phyloP scores from a whole-genome alignment of 2,113 vertebrate genomes.

The Paramormyrops kingsleyae region DNA sequence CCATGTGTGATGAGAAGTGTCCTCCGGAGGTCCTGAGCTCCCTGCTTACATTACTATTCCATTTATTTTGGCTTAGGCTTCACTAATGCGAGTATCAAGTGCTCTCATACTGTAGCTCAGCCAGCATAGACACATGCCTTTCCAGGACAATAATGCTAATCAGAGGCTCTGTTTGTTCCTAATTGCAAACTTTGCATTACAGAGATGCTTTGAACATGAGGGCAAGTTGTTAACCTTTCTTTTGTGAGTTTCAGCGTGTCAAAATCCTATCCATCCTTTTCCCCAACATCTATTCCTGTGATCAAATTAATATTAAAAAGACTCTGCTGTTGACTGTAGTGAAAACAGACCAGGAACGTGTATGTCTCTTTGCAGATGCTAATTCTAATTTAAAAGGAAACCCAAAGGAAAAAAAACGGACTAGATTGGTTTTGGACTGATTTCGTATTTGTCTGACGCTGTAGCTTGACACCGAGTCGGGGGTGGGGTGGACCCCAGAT shows the following conservation, averaged over 20 bases:
- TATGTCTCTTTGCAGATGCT: background rate
- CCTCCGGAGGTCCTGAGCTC: background rate
- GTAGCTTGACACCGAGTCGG: background rate
- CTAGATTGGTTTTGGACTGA: conserved; percentile 1
- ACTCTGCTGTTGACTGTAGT: background rate
- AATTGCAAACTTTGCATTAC: background rate
- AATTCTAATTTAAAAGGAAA: background rate
- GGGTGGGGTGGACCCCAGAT: conserved; percentile 13
- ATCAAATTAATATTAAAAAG: background rate
- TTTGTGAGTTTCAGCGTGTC: background rate
- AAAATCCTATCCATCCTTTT: background rate
- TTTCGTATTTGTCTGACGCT: conserved; percentile 3
- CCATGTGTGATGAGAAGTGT: background rate
- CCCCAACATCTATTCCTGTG: background rate
- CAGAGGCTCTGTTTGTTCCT: background rate
- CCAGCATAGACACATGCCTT: background rate
- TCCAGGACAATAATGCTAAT: background rate
- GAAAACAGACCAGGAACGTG: background rate
- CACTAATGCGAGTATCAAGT: background rate
- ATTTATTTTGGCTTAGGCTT: background rate
- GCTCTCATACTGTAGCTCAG: background rate
- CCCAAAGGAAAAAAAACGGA: background rate
- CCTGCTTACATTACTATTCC: background rate
- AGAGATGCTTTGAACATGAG: background rate
- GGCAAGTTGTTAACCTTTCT: background rate